Conservation (phyloP, 2,888 invertebrate genomes). For the Pristionchus mayeri region DNA sequence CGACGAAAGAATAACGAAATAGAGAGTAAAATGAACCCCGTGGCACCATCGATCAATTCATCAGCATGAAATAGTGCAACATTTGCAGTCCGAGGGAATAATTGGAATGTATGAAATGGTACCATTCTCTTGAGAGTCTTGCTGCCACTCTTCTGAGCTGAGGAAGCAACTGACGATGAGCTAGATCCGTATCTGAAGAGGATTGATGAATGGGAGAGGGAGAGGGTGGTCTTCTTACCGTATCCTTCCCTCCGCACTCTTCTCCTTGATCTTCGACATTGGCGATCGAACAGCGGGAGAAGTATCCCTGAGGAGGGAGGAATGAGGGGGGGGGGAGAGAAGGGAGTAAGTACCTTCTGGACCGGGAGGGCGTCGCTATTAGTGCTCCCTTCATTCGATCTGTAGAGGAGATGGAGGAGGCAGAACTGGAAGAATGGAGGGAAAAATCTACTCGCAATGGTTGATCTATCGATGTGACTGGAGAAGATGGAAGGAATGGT, state of each 20-base stretch:
- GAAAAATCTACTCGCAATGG: not conserved
- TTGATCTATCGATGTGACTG: not conserved
- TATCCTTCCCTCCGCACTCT: constrained; percentile 57
- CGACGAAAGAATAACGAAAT: not conserved
- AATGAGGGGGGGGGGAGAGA: not conserved
- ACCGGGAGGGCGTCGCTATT: not conserved
- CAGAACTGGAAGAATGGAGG: not conserved
- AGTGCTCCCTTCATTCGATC: not conserved
- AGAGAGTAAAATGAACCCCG: not conserved
- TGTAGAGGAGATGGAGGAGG: not conserved
- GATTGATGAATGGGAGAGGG: too few species aligned
- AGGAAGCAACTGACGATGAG: constrained; percentile 44
- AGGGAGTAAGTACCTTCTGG: not conserved
- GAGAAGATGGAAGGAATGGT: not conserved
- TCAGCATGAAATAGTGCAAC: too few species aligned
- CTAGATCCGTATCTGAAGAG: constrained; percentile 31
- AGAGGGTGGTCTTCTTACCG: too few species aligned
- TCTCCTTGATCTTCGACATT: constrained; percentile 72
- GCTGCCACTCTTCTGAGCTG: constrained; percentile 5
- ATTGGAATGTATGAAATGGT: too few species aligned
- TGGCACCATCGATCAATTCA: too few species aligned
- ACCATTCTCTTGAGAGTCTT: constrained; percentile 43
- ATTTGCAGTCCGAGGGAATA: too few species aligned
- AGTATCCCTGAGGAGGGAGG: not conserved
- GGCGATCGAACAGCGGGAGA: constrained; percentile 73